These are phyloP conservation scores for Microctonus hyperodae DNA, from an alignment of 2,888 invertebrate species.

Conservation along the genomic window DNA sequence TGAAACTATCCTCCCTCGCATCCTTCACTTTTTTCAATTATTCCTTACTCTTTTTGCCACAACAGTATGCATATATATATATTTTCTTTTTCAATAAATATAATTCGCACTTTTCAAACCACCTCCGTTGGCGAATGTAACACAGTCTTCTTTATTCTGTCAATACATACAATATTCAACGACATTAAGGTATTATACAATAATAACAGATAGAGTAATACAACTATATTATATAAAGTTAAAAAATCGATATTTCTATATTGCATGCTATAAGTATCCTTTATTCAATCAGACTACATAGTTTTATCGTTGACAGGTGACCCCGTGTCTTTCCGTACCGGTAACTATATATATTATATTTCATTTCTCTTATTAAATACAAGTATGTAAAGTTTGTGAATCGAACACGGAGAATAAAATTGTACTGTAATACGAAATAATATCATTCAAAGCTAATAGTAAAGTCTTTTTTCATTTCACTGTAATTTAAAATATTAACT, in stretches of 20 bases:
- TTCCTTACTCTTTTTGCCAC: background rate
- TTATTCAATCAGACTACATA: background rate
- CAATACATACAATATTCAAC: slow-evolving; percentile 20
- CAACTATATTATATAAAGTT: background rate
- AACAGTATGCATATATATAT: background rate
- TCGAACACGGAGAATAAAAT: background rate
- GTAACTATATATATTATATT: background rate
- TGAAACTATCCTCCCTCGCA: slow-evolving; percentile 44
- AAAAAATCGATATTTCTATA: background rate
- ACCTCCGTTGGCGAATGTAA: background rate
- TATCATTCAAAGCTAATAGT: background rate
- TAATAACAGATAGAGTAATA: too few species aligned
- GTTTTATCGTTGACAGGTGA: background rate
- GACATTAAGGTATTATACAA: background rate
- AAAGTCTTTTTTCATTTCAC: background rate
- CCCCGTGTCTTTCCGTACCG: background rate
- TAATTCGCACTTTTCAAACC: slow-evolving; percentile 29
- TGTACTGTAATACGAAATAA: background rate
- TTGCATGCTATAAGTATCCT: background rate
- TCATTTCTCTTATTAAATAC: background rate
- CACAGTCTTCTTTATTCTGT: slow-evolving; percentile 33
- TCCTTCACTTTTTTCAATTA: background rate
- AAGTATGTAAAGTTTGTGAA: background rate
- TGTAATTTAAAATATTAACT: background rate
- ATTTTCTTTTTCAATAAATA: background rate